Evolutionary conservation across 2,888 invertebrate species (phyloP).

Genomic region (Standfussiana lucernea): DNA sequence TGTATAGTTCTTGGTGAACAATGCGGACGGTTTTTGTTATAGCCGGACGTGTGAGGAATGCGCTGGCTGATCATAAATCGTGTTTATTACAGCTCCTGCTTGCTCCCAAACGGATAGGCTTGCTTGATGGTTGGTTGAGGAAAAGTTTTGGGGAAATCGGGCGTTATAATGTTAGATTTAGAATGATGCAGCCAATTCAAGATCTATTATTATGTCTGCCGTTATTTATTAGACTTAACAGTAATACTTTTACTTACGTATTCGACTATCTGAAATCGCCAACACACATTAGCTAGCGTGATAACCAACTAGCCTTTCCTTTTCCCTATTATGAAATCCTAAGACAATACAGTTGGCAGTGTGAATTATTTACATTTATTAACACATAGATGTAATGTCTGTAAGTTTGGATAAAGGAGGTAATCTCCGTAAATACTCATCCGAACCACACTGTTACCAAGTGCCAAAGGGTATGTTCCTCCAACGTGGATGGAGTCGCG

Average conservation of each 20-base stretch:
- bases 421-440: neutral
- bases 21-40: conserved; percentile 73
- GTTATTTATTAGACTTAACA: neutral
- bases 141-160: conserved; percentile 9
- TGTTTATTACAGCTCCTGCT: conserved; percentile 58
- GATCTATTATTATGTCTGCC: neutral
- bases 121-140: conserved; percentile 14
- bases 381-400: no score
- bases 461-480: neutral
- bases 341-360: neutral
- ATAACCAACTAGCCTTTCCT: neutral
- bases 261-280: neutral
- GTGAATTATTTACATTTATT: neutral
- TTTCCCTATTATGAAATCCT: neutral
- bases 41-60: conserved; percentile 61
- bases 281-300: neutral
- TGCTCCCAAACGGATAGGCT: conserved; percentile 18
- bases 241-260: neutral
- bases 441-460: neutral
- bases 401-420: neutral
- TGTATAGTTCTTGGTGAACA: conserved; percentile 73
- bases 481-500: neutral
- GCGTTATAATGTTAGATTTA: neutral
- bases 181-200: neutral
- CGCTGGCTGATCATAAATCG: conserved; percentile 56